Evolutionary conservation across 2,888 invertebrate species (phyloP).

Genomic region (Aphelenchoides bicaudatus): DNA sequence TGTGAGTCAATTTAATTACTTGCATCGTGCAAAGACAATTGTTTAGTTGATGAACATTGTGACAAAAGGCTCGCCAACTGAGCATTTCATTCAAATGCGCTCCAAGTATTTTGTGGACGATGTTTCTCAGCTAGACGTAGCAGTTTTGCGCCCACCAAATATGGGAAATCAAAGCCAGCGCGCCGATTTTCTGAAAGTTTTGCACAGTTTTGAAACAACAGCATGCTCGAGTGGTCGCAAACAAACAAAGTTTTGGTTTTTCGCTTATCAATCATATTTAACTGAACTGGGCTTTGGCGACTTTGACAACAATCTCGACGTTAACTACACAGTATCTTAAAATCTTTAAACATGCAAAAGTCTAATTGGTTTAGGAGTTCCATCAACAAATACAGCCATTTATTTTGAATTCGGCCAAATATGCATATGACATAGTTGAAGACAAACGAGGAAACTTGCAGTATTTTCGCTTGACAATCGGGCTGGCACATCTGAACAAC

Average conservation of each 20-base stretch:
- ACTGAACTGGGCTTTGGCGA: constrained; percentile 41
- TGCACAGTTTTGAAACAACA: constrained; percentile 40
- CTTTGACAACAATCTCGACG: constrained; percentile 30
- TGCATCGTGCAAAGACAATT: not conserved
- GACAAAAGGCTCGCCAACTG: constrained; percentile 39
- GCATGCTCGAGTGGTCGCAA: constrained; percentile 29
- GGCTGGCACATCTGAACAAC: constrained; percentile 33
- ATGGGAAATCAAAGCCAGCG: constrained; percentile 33
- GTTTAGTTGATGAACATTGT: constrained; percentile 48
- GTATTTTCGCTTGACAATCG: constrained; percentile 43
- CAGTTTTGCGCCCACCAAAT: constrained; percentile 46
- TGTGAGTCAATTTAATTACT: constrained; percentile 29
- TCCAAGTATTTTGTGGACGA: constrained; percentile 37
- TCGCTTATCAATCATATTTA: constrained; percentile 43
- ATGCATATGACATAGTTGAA: constrained; percentile 41
- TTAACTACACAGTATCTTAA: constrained; percentile 38
- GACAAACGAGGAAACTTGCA: constrained; percentile 20
- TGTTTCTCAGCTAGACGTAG: constrained; percentile 39
- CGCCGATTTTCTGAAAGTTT: constrained; percentile 31
- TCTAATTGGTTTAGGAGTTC: constrained; percentile 37
- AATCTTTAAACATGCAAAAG: not conserved
- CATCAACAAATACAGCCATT: constrained; percentile 38
- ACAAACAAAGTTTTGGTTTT: constrained; percentile 48
- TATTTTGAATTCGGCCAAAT: constrained; percentile 43
- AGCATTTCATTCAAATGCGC: constrained; percentile 43